A percentile compares a stretch with the other conserved stretches of the same genome.
Conservation (phyloP, 2,113 vertebrate genomes). For the Pedetes capensis region DNA sequence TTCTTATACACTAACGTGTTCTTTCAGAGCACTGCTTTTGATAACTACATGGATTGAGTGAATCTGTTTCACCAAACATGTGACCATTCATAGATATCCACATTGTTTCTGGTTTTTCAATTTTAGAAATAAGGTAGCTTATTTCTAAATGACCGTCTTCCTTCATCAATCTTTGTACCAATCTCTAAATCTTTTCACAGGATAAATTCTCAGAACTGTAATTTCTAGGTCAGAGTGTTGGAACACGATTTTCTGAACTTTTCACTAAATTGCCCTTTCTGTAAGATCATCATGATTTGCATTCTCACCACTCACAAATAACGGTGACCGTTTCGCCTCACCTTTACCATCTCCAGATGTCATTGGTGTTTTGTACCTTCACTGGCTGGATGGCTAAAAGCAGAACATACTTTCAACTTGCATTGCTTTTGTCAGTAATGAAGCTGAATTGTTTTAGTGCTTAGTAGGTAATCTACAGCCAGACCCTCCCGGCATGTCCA, state of each 20-base stretch:
- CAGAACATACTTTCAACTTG: neutral
- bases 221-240: neutral
- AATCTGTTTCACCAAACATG: neutral
- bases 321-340: neutral
- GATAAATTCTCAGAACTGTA: neutral
- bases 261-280: neutral
- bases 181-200: neutral
- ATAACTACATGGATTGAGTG: accelerated
- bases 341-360: neutral
- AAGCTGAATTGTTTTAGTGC: neutral
- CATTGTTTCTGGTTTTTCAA: neutral
- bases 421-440: neutral
- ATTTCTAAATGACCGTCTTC: neutral
- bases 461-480: no score
- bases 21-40: neutral
- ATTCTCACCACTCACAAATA: neutral
- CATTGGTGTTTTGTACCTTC: neutral
- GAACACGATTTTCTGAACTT: neutral
- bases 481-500: no score
- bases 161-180: neutral
- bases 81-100: no score
- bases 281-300: neutral
- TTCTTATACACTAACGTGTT: neutral
- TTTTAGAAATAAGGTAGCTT: neutral
- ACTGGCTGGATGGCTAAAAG: neutral